These are phyloP conservation scores for Esox masquinongy DNA, from an alignment of 2,797 vertebrate genomes.

Conservation along the genomic window DNA sequence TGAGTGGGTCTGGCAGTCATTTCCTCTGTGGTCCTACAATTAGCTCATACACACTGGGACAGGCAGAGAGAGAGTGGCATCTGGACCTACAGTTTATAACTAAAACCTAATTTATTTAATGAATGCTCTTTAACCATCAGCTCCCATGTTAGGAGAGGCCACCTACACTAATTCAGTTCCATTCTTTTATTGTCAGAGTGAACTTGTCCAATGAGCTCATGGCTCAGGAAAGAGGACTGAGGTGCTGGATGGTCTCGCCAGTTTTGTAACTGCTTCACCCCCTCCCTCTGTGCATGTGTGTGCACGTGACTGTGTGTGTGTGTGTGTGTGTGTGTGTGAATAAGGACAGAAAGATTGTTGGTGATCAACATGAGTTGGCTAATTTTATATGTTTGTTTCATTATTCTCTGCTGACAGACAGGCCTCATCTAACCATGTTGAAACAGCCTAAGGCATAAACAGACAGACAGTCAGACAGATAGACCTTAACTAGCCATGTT, in stretches of 20 bases:
- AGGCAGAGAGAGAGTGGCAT: constrained; percentile 7
- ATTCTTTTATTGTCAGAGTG: background rate
- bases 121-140: no score
- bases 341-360: constrained; percentile 15
- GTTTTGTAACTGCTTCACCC: background rate
- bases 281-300: background rate
- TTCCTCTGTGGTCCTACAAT: background rate
- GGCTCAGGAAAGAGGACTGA: constrained; percentile 34
- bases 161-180: background rate
- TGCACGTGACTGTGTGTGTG: constrained; percentile 25
- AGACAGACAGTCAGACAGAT: background rate
- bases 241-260: background rate
- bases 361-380: constrained; percentile 9
- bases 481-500: background rate
- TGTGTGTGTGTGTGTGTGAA: constrained; percentile 28
- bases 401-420: no score
- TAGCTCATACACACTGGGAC: background rate
- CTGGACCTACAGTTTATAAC: no score
- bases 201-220: background rate
- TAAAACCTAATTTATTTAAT: no score
- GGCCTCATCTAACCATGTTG: background rate
- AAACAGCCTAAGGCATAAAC: no score
- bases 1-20: no score
- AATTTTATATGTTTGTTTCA: background rate
- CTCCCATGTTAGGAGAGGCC: background rate